Evolutionary conservation across 2,888 invertebrate species (phyloP), one percentile per base, ranked within the genome.

Genomic region (Ochropacha duplaris): DNA sequence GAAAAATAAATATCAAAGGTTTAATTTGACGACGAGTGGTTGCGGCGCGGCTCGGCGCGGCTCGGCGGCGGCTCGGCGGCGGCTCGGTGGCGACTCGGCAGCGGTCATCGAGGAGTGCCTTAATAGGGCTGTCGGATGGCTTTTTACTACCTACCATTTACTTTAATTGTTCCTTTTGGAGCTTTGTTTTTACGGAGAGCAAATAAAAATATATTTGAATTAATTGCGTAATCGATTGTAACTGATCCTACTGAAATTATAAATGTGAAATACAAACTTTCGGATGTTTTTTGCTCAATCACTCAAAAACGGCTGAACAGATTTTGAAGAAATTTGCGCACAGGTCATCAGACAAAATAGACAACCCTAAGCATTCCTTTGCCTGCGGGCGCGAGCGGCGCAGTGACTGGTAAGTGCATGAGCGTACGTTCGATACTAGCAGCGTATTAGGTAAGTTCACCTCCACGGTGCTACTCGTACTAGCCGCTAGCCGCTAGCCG

Each of bases 1-100:
- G 78, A 70, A 76, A 84, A 81, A 84, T 85, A 81, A 83, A 81
- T 81, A 83, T 83, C 71, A 76, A 73, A 74, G 74, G 72, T 79
- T 84, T 76, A 79, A 83, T 82, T 80, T 76, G 61, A 73, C 72
- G 74, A 74, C 72, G 74, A 74, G 79, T 78, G 65, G 66, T 58
- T 55, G 62, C 58, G 61, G 67, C n/a, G n/a, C n/a, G n/a, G n/a
- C n/a, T n/a, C n/a, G n/a, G n/a, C n/a, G n/a, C n/a, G n/a, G n/a
- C n/a, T n/a, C n/a, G n/a, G n/a, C n/a, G n/a, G n/a, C n/a, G n/a
- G n/a, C n/a, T n/a, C n/a, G n/a, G n/a, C n/a, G n/a, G n/a, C n/a
- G n/a, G n/a, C n/a, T n/a, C n/a, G n/a, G n/a, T n/a, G n/a, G n/a
- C n/a, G n/a, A n/a, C n/a, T n/a, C n/a, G n/a, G n/a, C n/a, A n/a